A percentile compares a stretch with the other conserved stretches of the same genome.
Evolutionary conservation across 2,113 vertebrate genomes (phyloP).

Genomic region (Chrysemys picta): DNA sequence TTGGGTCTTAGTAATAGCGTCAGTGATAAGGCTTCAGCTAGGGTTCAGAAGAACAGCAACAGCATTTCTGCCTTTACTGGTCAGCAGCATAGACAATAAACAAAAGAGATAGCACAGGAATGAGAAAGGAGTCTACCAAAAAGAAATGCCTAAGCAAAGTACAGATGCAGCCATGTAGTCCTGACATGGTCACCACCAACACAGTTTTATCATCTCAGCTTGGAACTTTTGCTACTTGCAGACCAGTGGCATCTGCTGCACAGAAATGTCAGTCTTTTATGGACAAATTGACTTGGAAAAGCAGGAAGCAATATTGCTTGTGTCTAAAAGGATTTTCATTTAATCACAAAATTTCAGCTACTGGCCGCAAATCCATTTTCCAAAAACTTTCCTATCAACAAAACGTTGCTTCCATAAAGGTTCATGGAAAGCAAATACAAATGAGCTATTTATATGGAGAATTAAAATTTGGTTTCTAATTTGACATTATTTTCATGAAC

Average conservation of each 20-base stretch:
- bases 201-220: neutral
- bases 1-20: neutral
- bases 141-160: neutral
- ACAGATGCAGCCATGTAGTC: neutral
- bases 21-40: neutral
- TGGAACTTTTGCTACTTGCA: neutral
- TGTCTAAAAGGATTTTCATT: neutral
- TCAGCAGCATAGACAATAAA: neutral
- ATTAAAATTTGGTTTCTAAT: neutral
- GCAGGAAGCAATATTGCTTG: neutral
- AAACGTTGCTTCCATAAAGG: neutral
- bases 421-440: neutral
- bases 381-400: neutral
- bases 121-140: neutral
- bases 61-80: neutral
- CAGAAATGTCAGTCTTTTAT: neutral
- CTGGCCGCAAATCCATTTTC: neutral
- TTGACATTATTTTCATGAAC: neutral
- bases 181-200: neutral
- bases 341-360: constrained; percentile 17
- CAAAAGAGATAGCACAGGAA: neutral
- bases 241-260: neutral
- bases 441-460: neutral
- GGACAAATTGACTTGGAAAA: neutral
- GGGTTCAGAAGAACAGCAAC: neutral